Evolutionary conservation across 2,888 invertebrate species (phyloP).

Genomic region (Brachyopa scutellaris): DNA sequence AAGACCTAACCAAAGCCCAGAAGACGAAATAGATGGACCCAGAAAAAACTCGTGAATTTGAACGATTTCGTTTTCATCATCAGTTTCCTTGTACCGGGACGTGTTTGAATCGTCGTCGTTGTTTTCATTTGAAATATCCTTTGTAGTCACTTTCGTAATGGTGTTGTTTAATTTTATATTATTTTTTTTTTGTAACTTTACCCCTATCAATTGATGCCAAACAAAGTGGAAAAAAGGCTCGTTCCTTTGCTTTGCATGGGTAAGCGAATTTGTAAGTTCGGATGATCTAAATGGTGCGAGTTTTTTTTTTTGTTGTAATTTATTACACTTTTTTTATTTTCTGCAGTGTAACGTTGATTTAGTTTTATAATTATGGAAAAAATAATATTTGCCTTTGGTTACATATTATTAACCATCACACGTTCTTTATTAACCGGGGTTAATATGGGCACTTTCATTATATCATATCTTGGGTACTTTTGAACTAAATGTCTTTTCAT

Average conservation of each 20-base stretch:
- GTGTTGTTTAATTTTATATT: not conserved
- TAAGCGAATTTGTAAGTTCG: not conserved
- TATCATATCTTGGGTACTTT: too few relatives aligned
- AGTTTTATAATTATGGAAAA: not conserved
- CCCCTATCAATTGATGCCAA: conserved; percentile 38
- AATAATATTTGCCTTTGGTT: too few relatives aligned
- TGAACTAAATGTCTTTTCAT: too few relatives aligned
- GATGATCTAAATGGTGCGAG: not conserved
- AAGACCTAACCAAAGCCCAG: not conserved
- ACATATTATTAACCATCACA: too few relatives aligned
- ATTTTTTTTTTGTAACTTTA: not conserved
- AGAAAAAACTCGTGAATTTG: not conserved
- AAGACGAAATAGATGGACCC: not conserved
- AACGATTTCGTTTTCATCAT: conserved; percentile 7
- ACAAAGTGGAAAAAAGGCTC: conserved; percentile 24
- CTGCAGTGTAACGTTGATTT: not conserved
- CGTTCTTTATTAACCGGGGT: too few relatives aligned
- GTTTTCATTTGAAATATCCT: conserved; percentile 19
- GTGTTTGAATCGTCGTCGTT: not conserved
- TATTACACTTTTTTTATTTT: not conserved
- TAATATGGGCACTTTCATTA: too few relatives aligned
- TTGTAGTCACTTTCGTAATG: conserved; percentile 33
- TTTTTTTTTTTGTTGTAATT: not conserved
- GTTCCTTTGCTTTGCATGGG: not conserved
- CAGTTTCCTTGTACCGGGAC: not conserved